Evolutionary conservation across 2,797 vertebrate genomes (phyloP), one percentile per base, ranked within the genome.

Genomic region (Mormyrus hasselquistii): DNA sequence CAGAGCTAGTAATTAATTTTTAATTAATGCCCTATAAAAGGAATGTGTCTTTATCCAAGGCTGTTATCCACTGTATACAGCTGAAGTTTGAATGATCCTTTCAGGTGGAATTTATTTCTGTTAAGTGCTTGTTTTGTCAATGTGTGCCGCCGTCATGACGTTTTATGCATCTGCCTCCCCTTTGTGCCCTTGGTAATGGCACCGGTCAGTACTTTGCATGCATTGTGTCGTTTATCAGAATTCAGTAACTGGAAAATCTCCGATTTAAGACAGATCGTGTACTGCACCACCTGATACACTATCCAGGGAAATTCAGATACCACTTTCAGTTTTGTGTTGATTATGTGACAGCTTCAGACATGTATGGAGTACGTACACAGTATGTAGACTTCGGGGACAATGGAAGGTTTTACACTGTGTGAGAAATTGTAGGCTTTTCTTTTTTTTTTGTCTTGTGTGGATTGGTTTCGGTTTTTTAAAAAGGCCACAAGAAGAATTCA

Each of bases 1-100:
- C 73, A n/a, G 73, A 44, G 73, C 73, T 79, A n/a, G 73, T 79
- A 79, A 79, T 44, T 79, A 79, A 79, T 79, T 79, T 44, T 79
- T 79, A 79, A 79, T 79, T 79, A 41, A 79, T 79, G 41, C 41
- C 38, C 73, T 79, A 41, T 79, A 79, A 79, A 79, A n/a, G 41
- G 73, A 79, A 2, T n/a, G 14, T n/a, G 34, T 38, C 41, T 79
- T 79, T 79, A 79, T 41, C 6, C 73, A 44, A 7, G 2, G 0
- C 41, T n/a, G 34, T 44, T 79, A 41, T 44, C 38, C 19, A n/a
- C 73, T 44, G 38, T 8, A 9, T 41, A 44, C 41, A 79, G 14
- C 73, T 44, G 16, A 41, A 9, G 73, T 79, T 41, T 44, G 73
- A n/a, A 41, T 41, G 16, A 79, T 79, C 9, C 73, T 79, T 79